Evolutionary conservation across 2,797 vertebrate genomes (phyloP).

Genomic region (Anolis apletophallus): DNA sequence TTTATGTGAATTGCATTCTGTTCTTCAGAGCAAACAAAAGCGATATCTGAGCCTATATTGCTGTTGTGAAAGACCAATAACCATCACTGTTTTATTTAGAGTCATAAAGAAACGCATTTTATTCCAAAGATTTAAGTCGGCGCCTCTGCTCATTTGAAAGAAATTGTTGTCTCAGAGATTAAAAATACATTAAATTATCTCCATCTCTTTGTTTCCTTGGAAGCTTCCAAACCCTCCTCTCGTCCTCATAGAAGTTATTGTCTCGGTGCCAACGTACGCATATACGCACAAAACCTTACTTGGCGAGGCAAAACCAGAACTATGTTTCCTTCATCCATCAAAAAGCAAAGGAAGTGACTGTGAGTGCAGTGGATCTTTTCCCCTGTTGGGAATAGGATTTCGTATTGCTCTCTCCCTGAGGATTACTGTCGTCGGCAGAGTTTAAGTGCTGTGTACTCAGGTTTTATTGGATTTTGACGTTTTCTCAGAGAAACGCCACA

Average conservation of each 20-base stretch:
- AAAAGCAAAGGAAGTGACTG: slow-evolving; percentile 19
- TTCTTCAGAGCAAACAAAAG: slow-evolving; percentile 32
- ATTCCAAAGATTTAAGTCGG: slow-evolving; percentile 55
- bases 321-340: slow-evolving; percentile 63
- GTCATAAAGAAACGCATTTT: slow-evolving; percentile 33
- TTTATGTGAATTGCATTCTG: slow-evolving; percentile 39
- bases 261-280: slow-evolving; percentile 51
- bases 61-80: slow-evolving; percentile 54
- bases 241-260: slow-evolving; percentile 57
- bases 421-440: neutral
- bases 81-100: slow-evolving; percentile 39
- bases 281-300: neutral
- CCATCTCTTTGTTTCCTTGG: slow-evolving; percentile 59
- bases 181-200: slow-evolving; percentile 63
- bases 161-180: slow-evolving; percentile 61
- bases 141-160: slow-evolving; percentile 49
- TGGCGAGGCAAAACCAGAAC: slow-evolving; percentile 42
- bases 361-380: neutral
- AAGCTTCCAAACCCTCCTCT: slow-evolving; percentile 32
- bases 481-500: neutral
- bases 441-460: neutral
- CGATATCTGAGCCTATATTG: slow-evolving; percentile 19
- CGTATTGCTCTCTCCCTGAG: neutral
- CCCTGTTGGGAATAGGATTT: neutral
- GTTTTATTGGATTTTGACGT: neutral